Percentiles rank a stretch among this genome's conserved stretches.
Conservation (phyloP, 2,888 invertebrate genomes). For the Caenorhabditis sp. region DNA sequence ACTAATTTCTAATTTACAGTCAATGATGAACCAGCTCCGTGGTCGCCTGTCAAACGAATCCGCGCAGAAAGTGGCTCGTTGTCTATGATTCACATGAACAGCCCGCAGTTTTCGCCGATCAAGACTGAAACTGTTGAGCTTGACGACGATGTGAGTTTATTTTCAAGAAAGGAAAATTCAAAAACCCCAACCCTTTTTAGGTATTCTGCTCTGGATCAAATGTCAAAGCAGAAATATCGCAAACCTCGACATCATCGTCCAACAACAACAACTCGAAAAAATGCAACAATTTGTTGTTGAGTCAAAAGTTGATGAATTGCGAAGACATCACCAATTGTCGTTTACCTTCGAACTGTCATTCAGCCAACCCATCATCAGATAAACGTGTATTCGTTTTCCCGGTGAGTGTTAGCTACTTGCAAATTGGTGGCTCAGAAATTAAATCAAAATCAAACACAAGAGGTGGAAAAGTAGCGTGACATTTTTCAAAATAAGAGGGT, state of each 20-base stretch:
- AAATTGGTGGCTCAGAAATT: too few relatives aligned
- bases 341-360: slow-evolving; percentile 39
- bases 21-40: slow-evolving; percentile 33
- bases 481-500: too few relatives aligned
- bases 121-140: slow-evolving; percentile 14
- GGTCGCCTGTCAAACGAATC: slow-evolving; percentile 38
- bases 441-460: too few relatives aligned
- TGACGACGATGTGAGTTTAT: slow-evolving; percentile 22
- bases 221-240: not conserved
- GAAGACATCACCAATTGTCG: slow-evolving; percentile 40
- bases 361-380: slow-evolving; percentile 26
- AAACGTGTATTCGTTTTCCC: slow-evolving; percentile 30
- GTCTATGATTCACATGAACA: slow-evolving; percentile 9
- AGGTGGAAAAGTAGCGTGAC: too few relatives aligned
- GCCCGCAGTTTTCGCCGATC: slow-evolving; percentile 39
- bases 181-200: not conserved
- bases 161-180: not conserved
- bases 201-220: not conserved
- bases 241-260: not conserved
- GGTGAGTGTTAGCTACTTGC: slow-evolving; percentile 1
- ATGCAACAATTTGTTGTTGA: not conserved
- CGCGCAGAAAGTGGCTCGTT: slow-evolving; percentile 34
- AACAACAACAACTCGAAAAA: not conserved
- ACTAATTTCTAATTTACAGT: not conserved
- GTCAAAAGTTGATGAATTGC: slow-evolving; percentile 12